Evolutionary conservation across 1,140 invertebrate genomes (phyloP), one percentile per base, ranked within the genome.

Genomic region (Hypothenemus hampei): DNA sequence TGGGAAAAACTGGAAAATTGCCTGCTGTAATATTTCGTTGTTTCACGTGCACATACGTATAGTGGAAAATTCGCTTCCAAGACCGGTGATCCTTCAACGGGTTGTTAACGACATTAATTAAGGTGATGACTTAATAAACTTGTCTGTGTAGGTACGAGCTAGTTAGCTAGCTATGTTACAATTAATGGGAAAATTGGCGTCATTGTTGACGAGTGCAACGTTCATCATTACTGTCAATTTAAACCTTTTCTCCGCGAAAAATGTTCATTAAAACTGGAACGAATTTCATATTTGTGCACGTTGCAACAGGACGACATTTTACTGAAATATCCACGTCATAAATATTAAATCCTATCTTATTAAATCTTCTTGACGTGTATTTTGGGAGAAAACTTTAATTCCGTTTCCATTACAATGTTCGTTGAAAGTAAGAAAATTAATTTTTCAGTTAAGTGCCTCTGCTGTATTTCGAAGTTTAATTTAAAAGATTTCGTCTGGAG

Each of bases 401-500:
- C 39, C 39, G 15, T 41, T 41, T 21, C 39, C 39, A 41, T 41
- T 41, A 41, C 39, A 41, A 41, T 22, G 39, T 41, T 21, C 8
- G 18, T 15, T 11, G 39, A 41, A 22, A 21, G 39, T 41, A 41
- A 22, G 39, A 41, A 41, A 41, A 41, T 41, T 41, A 41, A 41
- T 41, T 41, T 41, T 41, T 21, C 16, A 21, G 20, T 20, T 20
- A 41, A 41, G 19, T 41, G 3, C 16, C 39, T 41, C n/a, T n/a
- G 15, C 39, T 15, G 15, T 20, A 41, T 41, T 19, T 22, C 10
- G 22, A 41, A 41, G 18, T 41, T 41, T 20, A 19, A 41, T 41
- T 41, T 15, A 7, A 41, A 22, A 41, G 21, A 22, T 41, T 20
- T n/a, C n/a, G n/a, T n/a, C n/a, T n/a, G n/a, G n/a, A n/a, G n/a